Evolutionary conservation across 2,797 vertebrate genomes (phyloP).

Genomic region (Chaenodraco wilsoni): DNA sequence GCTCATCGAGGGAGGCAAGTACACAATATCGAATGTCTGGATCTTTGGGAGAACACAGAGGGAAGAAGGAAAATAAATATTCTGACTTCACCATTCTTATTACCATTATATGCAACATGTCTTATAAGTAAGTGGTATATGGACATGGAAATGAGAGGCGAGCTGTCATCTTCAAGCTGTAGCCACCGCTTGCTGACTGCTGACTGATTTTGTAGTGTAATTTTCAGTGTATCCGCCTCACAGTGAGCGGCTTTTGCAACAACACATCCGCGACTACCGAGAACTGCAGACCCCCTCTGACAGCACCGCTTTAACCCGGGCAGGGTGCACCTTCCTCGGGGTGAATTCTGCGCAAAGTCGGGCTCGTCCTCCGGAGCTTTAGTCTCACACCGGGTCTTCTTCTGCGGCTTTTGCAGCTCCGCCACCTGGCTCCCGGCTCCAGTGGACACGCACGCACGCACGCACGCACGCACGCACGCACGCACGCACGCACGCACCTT

Average conservation of each 20-base stretch:
- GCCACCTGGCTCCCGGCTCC: not conserved
- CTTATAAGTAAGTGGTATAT: not conserved
- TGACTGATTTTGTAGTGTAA: no score
- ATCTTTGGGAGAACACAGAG: constrained; percentile 79
- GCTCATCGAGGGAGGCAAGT: constrained; percentile 95
- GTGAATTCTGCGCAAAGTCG: not conserved
- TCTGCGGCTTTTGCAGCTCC: not conserved
- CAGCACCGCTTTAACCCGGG: constrained; percentile 17
- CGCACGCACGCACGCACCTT: not conserved
- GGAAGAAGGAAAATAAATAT: not conserved
- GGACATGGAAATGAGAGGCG: no score
- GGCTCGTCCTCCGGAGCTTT: constrained; percentile 11
- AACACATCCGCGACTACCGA: not conserved
- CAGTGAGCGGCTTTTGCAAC: not conserved
- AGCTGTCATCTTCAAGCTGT: no score
- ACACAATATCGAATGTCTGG: constrained; percentile 98
- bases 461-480: no score
- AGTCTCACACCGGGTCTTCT: not conserved
- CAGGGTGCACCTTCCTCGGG: constrained; percentile 20
- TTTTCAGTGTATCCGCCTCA: not conserved
- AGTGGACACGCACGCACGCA: not conserved
- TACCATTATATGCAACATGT: not conserved
- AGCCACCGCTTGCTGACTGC: no score
- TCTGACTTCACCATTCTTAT: not conserved
- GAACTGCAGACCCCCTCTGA: not conserved